Evolutionary conservation across 1,140 invertebrate species (phyloP).

Genomic region (Ceratina japonica): DNA sequence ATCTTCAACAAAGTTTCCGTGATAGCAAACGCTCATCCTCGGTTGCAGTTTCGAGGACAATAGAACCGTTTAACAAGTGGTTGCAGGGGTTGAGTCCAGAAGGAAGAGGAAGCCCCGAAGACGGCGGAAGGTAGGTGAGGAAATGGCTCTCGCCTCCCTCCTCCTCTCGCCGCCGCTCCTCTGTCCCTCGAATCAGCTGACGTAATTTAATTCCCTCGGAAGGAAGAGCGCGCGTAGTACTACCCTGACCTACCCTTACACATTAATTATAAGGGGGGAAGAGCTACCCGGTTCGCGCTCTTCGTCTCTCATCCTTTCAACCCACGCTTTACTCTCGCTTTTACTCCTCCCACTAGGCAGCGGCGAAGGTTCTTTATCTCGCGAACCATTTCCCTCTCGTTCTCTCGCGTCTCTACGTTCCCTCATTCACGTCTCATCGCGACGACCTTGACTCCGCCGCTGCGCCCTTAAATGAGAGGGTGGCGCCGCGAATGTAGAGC

Average conservation of each 20-base stretch:
- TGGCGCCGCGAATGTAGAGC: constrained; percentile 60
- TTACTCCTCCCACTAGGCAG: constrained; percentile 43
- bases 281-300: constrained; percentile 62
- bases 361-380: constrained; percentile 39
- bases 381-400: constrained; percentile 47
- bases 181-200: constrained; percentile 70
- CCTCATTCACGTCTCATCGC: constrained; percentile 70
- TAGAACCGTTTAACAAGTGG: constrained; percentile 59
- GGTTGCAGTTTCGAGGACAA: constrained; percentile 30
- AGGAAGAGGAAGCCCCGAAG: constrained; percentile 43
- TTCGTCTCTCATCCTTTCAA: constrained; percentile 47
- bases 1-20: constrained; percentile 9
- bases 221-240: constrained; percentile 57
- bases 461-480: constrained; percentile 70
- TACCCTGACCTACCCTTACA: constrained; percentile 77
- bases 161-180: constrained; percentile 21
- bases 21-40: constrained; percentile 23
- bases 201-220: constrained; percentile 72
- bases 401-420: constrained; percentile 50
- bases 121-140: constrained; percentile 56
- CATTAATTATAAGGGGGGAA: constrained; percentile 79
- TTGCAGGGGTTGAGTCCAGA: constrained; percentile 36
- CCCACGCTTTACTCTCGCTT: constrained; percentile 54
- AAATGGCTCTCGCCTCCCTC: constrained; percentile 50
- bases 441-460: constrained; percentile 62